Evolutionary conservation across 2,113 vertebrate species (phyloP).

Genomic region (Apaloderma vittatum): DNA sequence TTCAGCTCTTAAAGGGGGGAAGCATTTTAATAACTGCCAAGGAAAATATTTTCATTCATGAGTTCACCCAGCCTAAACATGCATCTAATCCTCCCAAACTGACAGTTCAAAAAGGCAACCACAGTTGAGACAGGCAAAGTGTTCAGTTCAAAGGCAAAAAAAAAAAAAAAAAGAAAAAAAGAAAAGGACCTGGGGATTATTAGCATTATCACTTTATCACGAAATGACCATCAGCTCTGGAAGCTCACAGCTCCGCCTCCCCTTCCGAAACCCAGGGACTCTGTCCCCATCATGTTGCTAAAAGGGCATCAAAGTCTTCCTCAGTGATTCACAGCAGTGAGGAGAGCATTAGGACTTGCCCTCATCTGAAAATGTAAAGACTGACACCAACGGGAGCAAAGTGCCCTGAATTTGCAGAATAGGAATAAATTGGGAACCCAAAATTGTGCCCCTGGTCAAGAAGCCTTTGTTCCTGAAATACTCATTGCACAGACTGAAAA

Average conservation of each 20-base stretch:
- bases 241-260: slow-evolving; percentile 23
- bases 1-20: slow-evolving; percentile 52
- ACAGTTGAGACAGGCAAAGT: slow-evolving; percentile 70
- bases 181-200: slow-evolving; percentile 67
- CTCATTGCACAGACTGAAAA: not conserved
- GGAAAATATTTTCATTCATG: slow-evolving; percentile 89
- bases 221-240: slow-evolving; percentile 74
- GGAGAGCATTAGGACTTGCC: not conserved
- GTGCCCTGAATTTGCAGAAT: not conserved
- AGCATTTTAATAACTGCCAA: slow-evolving; percentile 80
- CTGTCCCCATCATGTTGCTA: not conserved
- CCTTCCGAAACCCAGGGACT: slow-evolving; percentile 27
- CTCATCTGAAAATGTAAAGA: not conserved
- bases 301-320: slow-evolving; percentile 35
- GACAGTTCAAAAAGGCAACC: slow-evolving; percentile 83
- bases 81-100: slow-evolving; percentile 85
- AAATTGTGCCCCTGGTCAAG: rapidly evolving
- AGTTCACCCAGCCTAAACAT: slow-evolving; percentile 87
- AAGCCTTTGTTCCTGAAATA: not conserved
- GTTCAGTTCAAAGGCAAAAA: slow-evolving; percentile 77
- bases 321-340: rapidly evolving
- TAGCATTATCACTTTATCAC: slow-evolving; percentile 74
- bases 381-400: not conserved
- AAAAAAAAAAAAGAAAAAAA: not conserved
- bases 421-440: not conserved